Conservation (phyloP, 2,113 vertebrate species). For the Mobula birostris region DNA sequence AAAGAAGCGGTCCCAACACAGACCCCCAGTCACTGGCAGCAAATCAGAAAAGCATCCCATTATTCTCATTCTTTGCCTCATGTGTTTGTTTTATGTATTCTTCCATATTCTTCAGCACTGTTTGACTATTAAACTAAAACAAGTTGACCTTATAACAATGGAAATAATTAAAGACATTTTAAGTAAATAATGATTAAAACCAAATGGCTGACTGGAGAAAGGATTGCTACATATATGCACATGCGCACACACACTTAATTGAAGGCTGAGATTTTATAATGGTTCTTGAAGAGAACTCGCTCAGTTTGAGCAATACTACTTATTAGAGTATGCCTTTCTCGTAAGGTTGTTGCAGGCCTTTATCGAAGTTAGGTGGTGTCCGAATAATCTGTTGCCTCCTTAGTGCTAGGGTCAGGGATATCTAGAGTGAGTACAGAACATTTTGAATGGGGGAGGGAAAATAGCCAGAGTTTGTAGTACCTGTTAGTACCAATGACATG, state of each 20-base stretch:
- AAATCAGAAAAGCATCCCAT: too few relatives aligned
- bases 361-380: background rate
- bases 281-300: background rate
- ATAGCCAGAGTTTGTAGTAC: too few relatives aligned
- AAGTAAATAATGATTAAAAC: background rate
- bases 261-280: background rate
- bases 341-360: background rate
- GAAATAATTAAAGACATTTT: too few relatives aligned
- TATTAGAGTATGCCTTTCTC: background rate
- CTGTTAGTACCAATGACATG: too few relatives aligned
- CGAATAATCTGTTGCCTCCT: too few relatives aligned
- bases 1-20: too few relatives aligned
- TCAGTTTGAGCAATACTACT: background rate
- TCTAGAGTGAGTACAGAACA: too few relatives aligned
- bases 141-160: background rate
- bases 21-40: too few relatives aligned
- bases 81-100: background rate
- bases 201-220: background rate
- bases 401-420: too few relatives aligned
- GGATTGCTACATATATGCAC: background rate
- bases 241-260: too few relatives aligned
- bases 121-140: background rate
- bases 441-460: too few relatives aligned
- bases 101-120: background rate
- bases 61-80: too few relatives aligned